Base-by-base conservation (phyloP, 2,888 invertebrate genomes). In the Megastigmus dorsalis region DNA sequence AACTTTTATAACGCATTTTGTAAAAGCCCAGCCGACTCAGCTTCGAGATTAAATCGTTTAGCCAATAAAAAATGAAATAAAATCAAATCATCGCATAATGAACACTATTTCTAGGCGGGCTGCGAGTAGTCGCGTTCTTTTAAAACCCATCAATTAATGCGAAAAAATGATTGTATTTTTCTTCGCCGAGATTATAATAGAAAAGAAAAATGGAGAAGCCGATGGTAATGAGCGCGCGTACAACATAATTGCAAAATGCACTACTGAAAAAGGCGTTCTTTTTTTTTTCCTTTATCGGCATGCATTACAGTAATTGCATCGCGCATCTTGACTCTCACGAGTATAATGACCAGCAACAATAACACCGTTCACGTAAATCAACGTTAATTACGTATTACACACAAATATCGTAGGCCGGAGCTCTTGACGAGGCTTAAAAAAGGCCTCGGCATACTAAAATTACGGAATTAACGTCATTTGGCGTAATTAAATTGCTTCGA, bases 401-500 rank as follows among this genome's bases (percentile, higher is more conserved):
- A 65, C 57, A 74, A 59, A 69, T 65, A 65, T 62, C 66, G 10
- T 28, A n/a, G 9, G 18, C 13, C 23, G 30, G 33, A 43, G 30
- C 43, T 26, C 43, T 26, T 10, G 10, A 45, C 68, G 60, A 68
- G 73, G 66, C 33, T 66, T n/a, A n/a, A n/a, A n/a, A n/a, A 28
- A 67, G 60, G 48, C 30, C 62, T 68, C 57, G 50, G n/a, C n/a
- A 55, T 74, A 60, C 60, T 65, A 63, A 63, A 74, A 59, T 74
- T 50, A 52, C 50, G 36, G n/a, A 63, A 60, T 70, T 65, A 54
- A 45, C 59, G 43, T 70, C 54, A 38, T 65, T 65, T 9, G 23
- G 6, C 30, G 48, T 69, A 69, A 69, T 69, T 63, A 65, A 68
- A 54, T 63, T 63, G 60, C 41, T 41, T 63, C 45, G 33, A 55